Evolutionary conservation across 2,888 invertebrate genomes (phyloP).

Genomic region (Phyllotreta cruciferae): DNA sequence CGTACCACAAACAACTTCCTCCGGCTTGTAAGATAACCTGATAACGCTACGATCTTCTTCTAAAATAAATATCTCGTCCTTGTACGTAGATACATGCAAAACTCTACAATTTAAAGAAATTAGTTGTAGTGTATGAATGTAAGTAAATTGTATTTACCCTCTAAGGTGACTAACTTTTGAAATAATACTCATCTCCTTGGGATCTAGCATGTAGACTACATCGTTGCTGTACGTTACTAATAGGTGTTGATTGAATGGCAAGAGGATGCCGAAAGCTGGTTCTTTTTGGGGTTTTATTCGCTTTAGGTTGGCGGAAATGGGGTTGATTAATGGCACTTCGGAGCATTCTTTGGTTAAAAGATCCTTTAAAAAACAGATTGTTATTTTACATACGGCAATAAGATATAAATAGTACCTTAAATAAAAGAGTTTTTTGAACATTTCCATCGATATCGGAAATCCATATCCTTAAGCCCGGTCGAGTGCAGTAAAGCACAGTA

Average conservation of each 20-base stretch:
- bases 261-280: constrained; percentile 69
- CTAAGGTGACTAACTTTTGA: constrained; percentile 71
- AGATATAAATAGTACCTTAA: constrained; percentile 70
- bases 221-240: constrained; percentile 78
- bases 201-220: constrained; percentile 78
- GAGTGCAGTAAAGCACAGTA: constrained; percentile 73
- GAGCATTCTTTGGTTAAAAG: constrained; percentile 58
- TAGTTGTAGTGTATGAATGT: constrained; percentile 1
- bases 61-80: constrained; percentile 82
- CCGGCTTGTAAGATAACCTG: constrained; percentile 78
- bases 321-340: constrained; percentile 77
- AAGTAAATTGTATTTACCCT: constrained; percentile 59
- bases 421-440: constrained; percentile 85
- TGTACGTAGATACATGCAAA: constrained; percentile 67
- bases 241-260: constrained; percentile 74
- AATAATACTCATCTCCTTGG: constrained; percentile 70
- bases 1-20: constrained; percentile 59
- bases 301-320: constrained; percentile 61
- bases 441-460: constrained; percentile 75
- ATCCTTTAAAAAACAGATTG: constrained; percentile 49
- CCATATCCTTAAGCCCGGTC: constrained; percentile 88
- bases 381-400: neutral
- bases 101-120: constrained; percentile 58
- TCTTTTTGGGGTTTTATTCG: constrained; percentile 61
- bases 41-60: constrained; percentile 80